Evolutionary conservation across 2,888 invertebrate species (phyloP), one percentile per base, ranked within the genome.

Genomic region (Erannis defoliaria): DNA sequence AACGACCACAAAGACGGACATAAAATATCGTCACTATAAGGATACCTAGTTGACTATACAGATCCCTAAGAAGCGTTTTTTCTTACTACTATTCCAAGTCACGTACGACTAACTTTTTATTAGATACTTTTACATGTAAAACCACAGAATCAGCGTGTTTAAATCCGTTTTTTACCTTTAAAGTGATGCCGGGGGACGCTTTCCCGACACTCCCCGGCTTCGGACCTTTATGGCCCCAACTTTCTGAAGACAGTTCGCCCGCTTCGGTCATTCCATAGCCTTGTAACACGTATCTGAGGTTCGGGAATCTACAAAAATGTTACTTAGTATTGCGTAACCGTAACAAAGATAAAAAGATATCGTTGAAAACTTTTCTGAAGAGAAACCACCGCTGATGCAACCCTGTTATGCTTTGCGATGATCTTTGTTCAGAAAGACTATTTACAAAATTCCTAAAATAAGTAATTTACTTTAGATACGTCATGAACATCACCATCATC

Each of bases 221-320:
- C n/a, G 80, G 75, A 4, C 85, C 85, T 63, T 82, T 82, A 55
- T 74, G 71, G 21, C 80, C 85, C 84, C 85, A 86, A 66, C 74
- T 85, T 63, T 89, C 88, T 5, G 88, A 86, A 14, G 85, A 79
- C 21, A 82, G 79, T 57, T 88, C 89, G 14, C 89, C 88, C 29
- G 84, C 80, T 70, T 89, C 89, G 8, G 88, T 88, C 87, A 89
- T 85, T 10, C 88, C 88, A 45, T 90, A 89, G 2, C 89, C 88
- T 85, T 89, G 89, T 54, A 86, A 62, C 31, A 86, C 65, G 60
- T 75, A 63, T 56, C 76, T 67, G 12, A 88, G 70, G 1, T 79
- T 78, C 6, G 85, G 85, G 51, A 85, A 82, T 60, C 88, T 88
- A 31, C 64, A 74, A 63, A 48, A 38, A 46, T 26, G 26, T 26